Conservation (phyloP, 1,140 invertebrate genomes). For the Choristoneura fumiferana region DNA sequence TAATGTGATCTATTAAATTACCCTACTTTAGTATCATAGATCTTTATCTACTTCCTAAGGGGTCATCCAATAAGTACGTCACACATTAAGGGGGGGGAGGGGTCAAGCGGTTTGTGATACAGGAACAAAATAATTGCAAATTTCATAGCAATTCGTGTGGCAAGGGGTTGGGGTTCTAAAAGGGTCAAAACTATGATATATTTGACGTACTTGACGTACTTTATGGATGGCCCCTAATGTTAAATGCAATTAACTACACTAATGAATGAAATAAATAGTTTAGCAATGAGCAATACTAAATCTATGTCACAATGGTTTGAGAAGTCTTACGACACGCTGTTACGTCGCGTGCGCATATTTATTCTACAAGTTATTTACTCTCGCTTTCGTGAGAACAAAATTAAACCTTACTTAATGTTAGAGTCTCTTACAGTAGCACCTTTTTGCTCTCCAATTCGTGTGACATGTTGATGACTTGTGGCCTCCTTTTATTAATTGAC, state of each 20-base stretch:
- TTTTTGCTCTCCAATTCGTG: conserved; percentile 64
- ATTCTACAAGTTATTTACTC: conserved; percentile 6
- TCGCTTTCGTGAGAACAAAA: background rate
- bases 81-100: too few species aligned
- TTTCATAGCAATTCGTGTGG: too few species aligned
- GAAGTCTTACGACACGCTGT: background rate
- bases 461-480: conserved; percentile 30
- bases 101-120: too few species aligned
- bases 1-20: too few species aligned
- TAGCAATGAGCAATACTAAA: background rate
- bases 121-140: too few species aligned
- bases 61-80: too few species aligned
- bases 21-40: too few species aligned
- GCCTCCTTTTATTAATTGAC: conserved; percentile 39
- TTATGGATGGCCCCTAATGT: too few species aligned
- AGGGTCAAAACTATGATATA: too few species aligned
- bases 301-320: background rate
- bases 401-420: background rate
- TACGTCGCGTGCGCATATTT: background rate
- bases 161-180: too few species aligned
- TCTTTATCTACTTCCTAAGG: too few species aligned
- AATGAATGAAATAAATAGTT: conserved; percentile 14
- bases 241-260: conserved; percentile 7
- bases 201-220: too few species aligned
- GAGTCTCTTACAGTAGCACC: conserved; percentile 50